Conservation (phyloP, 2,888 invertebrate species). For the Drosophila putrida region DNA sequence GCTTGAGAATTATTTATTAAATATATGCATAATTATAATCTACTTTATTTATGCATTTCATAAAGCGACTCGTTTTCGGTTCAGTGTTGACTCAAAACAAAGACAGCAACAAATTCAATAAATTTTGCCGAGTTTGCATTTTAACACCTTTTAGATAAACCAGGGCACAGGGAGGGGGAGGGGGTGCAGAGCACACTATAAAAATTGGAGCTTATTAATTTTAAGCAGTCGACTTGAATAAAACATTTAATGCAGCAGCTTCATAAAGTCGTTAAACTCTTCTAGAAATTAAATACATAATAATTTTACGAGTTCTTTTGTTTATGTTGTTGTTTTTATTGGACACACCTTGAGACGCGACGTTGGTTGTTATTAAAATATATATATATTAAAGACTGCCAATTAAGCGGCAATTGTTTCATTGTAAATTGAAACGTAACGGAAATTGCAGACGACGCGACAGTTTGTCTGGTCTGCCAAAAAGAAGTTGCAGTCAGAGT, state of each 20-base stretch:
- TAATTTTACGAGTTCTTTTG: conserved; percentile 1
- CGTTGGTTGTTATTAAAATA: conserved; percentile 23
- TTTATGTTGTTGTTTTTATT: conserved; percentile 7
- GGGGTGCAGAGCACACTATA: conserved; percentile 1
- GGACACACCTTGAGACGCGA: conserved; percentile 39
- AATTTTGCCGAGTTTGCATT: conserved; percentile 71
- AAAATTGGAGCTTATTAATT: conserved; percentile 25
- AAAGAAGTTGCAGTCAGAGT: not conserved
- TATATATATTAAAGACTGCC: conserved; percentile 41
- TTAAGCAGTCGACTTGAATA: conserved; percentile 16
- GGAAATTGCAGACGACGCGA: conserved; percentile 66
- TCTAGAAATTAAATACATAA: conserved; percentile 9
- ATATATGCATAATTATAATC: conserved; percentile 49
- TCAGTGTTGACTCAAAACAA: conserved; percentile 10
- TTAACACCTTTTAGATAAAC: conserved; percentile 40
- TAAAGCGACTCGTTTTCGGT: conserved; percentile 32
- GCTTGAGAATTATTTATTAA: conserved; percentile 39
- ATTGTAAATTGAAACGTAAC: conserved; percentile 59
- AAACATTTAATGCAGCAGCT: conserved; percentile 9
- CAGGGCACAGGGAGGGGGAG: not conserved
- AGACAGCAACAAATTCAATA: conserved; percentile 25
- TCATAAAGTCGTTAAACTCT: conserved; percentile 17
- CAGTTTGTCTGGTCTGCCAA: conserved; percentile 60
- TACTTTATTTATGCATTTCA: conserved; percentile 36
- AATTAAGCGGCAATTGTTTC: conserved; percentile 65